Percentiles rank a stretch among this genome's conserved stretches.
Evolutionary conservation across 2,797 vertebrate genomes (phyloP).

Genomic region (Halcyon smyrnensis): DNA sequence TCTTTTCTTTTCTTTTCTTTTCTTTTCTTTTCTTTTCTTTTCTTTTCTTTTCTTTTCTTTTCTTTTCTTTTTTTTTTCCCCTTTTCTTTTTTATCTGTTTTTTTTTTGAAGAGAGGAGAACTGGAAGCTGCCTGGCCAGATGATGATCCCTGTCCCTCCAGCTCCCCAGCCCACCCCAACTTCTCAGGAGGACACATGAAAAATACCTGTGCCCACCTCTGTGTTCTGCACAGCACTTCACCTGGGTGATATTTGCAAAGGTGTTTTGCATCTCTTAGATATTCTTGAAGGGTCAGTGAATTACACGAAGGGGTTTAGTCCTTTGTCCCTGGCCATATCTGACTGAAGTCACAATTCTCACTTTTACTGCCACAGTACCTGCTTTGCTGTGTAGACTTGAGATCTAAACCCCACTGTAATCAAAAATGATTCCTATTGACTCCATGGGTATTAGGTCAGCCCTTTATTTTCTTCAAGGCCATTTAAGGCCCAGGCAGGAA

Average conservation of each 20-base stretch:
- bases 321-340: not conserved
- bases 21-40: too few relatives aligned
- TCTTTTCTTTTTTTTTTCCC: too few relatives aligned
- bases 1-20: rapidly evolving
- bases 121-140: not conserved
- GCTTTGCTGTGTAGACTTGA: not conserved
- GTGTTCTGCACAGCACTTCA: not conserved
- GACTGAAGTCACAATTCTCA: not conserved
- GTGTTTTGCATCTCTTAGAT: not conserved
- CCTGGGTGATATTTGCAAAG: not conserved
- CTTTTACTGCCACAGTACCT: not conserved
- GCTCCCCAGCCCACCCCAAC: not conserved
- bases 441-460: not conserved
- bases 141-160: not conserved
- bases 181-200: not conserved
- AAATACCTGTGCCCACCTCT: not conserved
- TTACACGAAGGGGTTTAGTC: not conserved
- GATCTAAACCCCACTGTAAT: not conserved
- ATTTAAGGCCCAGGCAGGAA: not conserved
- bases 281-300: not conserved
- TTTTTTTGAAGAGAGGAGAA: not conserved
- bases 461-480: not conserved
- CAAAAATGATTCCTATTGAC: not conserved
- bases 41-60: too few relatives aligned
- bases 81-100: not conserved